phyloP scores from a whole-genome alignment of 2,888 invertebrate genomes.

The Himalopsyche anomala region DNA sequence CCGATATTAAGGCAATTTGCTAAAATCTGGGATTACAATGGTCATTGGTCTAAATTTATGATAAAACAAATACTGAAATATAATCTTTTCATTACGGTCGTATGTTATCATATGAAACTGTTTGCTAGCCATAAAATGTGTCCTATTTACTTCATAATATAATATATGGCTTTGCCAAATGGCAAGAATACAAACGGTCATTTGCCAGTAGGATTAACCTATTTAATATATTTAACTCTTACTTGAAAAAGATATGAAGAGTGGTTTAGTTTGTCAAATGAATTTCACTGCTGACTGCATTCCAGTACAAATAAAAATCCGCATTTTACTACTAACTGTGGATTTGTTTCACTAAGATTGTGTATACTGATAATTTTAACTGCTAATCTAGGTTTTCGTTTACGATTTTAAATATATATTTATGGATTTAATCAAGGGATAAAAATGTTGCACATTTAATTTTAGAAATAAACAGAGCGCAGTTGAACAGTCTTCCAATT shows the following conservation, averaged over 20 bases:
- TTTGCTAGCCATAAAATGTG: neutral
- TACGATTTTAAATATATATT: too few species aligned
- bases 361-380: too few species aligned
- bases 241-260: neutral
- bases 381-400: too few species aligned
- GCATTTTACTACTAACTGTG: too few species aligned
- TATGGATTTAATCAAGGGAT: too few species aligned
- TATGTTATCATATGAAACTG: neutral
- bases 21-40: neutral
- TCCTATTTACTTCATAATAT: conserved; percentile 3
- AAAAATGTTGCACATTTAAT: too few species aligned
- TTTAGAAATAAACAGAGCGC: too few species aligned
- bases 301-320: too few species aligned
- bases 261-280: too few species aligned
- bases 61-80: neutral
- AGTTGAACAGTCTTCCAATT: too few species aligned
- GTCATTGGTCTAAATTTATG: conserved; percentile 2
- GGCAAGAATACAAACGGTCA: neutral
- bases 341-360: too few species aligned
- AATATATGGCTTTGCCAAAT: conserved; percentile 19
- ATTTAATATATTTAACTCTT: neutral
- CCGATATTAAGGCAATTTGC: neutral
- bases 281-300: too few species aligned
- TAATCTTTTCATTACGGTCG: neutral
- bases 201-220: conserved; percentile 11